Conservation (phyloP, 2,113 vertebrate genomes). For the Oryzias celebensis region DNA sequence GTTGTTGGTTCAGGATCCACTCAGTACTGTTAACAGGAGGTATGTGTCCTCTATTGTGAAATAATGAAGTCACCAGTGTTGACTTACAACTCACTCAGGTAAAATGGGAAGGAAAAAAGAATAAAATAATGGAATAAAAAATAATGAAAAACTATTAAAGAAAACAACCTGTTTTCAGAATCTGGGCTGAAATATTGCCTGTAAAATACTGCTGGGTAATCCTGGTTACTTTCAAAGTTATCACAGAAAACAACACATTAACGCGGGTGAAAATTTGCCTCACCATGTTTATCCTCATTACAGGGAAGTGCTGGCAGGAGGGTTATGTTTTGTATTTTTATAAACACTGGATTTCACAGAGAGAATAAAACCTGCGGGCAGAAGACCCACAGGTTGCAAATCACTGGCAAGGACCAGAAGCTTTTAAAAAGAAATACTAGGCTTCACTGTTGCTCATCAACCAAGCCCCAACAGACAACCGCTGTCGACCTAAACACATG, state of each 20-base stretch:
- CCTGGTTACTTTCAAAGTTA: no score
- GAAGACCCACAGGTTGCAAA: constrained; percentile 60
- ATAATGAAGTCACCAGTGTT: constrained; percentile 10
- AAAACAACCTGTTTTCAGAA: no score
- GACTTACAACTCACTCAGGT: no score
- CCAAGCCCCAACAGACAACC: constrained; percentile 16
- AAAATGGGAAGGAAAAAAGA: neutral
- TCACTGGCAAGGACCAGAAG: constrained; percentile 61
- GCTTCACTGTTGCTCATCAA: constrained; percentile 46
- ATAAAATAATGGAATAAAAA: no score
- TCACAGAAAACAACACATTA: constrained; percentile 11
- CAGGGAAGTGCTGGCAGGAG: constrained; percentile 43
- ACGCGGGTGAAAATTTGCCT: constrained; percentile 51
- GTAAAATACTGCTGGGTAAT: no score
- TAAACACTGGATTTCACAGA: constrained; percentile 65
- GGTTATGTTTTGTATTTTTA: constrained; percentile 31
- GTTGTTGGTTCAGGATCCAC: constrained; percentile 42
- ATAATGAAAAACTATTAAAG: no score
- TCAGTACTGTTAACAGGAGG: constrained; percentile 45
- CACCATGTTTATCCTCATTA: constrained; percentile 69
- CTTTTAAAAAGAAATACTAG: constrained; percentile 60
- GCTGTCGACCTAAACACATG: constrained; percentile 32
- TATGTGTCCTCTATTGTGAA: constrained; percentile 57
- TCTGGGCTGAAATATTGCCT: no score
- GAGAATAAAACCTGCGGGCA: constrained; percentile 58